Base-by-base conservation (phyloP, 2,113 vertebrate species). In the Brachyistius frenatus region DNA sequence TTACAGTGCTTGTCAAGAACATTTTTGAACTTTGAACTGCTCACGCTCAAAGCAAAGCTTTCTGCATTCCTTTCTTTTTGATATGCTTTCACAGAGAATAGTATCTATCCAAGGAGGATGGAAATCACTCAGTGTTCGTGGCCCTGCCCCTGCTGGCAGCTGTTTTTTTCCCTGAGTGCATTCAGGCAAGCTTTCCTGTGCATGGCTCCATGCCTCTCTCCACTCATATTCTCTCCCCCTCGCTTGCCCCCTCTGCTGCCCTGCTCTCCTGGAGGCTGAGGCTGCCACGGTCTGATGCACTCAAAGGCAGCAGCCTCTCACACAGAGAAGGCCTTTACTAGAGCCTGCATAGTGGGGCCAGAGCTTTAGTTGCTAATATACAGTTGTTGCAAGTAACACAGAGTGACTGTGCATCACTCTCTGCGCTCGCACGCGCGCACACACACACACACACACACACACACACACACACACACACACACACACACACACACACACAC, bases 211-310 rank as follows among this genome's bases (percentile, higher is more conserved):
- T 11, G 57, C 23, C 60, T 9, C 46, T 56, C 37, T n/a, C 32
- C 15, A 11, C 68, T 54, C 14, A 5, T 4, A 11, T 66, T 58
- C 61, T 31, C 61, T 52, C 56, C 11, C 70, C 2, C 37, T 64
- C 70, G 0, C 72, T 41, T 8, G 1, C 66, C 50, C 55, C 64
- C 72, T 47, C 75, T 58, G 56, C 73, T 76, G 73, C 67, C 75
- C 67, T 4, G 15, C 70, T 88, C 86, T 89, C 84, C 87, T 88
- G 75, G 78, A 86, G 74, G 86, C 78, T 86, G 88, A 88, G 82
- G 83, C 89, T 79, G 82, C 78, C 68, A 86, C 52, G 83, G 81
- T 91, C 87, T 84, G 89, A 81, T 89, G 78, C 85, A 87, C 84
- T 88, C 80, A 83, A 81, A 85, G 80, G 85, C 88, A 83, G 52